Percentiles rank a stretch among this genome's conserved stretches.
Evolutionary conservation across 2,113 vertebrate genomes (phyloP).

Genomic region (Casuarius casuarius): DNA sequence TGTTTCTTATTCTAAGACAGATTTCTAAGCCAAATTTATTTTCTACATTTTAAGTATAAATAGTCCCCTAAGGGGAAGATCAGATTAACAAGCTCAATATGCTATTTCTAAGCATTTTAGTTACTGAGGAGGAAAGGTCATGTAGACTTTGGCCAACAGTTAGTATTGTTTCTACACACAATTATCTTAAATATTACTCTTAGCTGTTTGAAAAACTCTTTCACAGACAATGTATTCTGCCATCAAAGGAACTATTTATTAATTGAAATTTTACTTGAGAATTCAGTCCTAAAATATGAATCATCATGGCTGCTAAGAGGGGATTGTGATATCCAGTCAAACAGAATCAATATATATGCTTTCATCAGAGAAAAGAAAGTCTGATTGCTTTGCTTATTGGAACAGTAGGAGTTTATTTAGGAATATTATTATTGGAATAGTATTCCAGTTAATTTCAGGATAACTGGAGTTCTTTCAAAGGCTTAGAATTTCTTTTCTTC

Average conservation of each 20-base stretch:
- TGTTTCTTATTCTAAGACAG: not conserved
- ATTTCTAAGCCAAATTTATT: not conserved
- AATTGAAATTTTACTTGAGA: not conserved
- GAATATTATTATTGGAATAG: slow-evolving; percentile 15
- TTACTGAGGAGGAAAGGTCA: not conserved
- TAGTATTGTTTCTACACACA: not conserved
- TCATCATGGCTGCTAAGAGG: not conserved
- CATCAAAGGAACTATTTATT: not conserved
- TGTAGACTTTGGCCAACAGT: not conserved
- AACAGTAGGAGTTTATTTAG: not conserved
- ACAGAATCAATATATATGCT: not conserved
- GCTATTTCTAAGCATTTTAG: not conserved
- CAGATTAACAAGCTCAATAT: not conserved
- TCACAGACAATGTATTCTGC: not conserved
- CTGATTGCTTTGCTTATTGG: slow-evolving; percentile 33
- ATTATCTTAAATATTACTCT: not conserved
- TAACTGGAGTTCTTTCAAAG: slow-evolving; percentile 47
- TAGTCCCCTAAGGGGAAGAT: not conserved
- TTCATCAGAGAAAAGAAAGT: not conserved
- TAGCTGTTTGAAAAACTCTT: not conserved
- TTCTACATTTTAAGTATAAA: not conserved
- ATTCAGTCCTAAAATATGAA: not conserved
- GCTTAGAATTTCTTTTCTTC: slow-evolving; percentile 23
- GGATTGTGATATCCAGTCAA: not conserved
- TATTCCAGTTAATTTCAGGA: slow-evolving; percentile 22